These are phyloP conservation scores for Lampropteryx suffumata DNA, from an alignment of 2,888 invertebrate species.

Conservation along the genomic window DNA sequence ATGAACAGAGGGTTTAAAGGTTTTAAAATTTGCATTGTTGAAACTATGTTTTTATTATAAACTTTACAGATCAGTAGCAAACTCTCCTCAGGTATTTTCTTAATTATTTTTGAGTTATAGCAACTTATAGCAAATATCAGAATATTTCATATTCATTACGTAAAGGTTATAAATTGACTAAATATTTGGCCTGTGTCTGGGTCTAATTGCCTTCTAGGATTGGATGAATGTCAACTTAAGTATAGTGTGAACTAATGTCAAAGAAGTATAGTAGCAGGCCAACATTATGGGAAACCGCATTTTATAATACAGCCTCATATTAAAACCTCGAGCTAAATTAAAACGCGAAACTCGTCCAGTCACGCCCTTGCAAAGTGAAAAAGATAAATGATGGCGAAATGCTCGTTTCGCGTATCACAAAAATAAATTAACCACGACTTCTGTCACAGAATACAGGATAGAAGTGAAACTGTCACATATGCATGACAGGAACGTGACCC, in stretches of 20 bases:
- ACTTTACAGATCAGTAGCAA: too few relatives aligned
- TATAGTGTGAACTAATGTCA: not conserved
- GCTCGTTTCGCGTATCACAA: conserved; percentile 58
- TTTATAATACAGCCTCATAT: conserved; percentile 16
- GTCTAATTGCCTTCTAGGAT: too few relatives aligned
- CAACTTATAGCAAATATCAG: too few relatives aligned
- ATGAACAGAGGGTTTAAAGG: not conserved
- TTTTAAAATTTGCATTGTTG: not conserved
- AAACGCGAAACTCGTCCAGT: conserved; percentile 64
- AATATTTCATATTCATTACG: too few relatives aligned
- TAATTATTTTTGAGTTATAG: too few relatives aligned
- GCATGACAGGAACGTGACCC: not conserved
- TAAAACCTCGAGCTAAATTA: conserved; percentile 58
- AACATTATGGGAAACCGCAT: conserved; percentile 5
- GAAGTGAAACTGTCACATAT: not conserved
- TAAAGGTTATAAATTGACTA: too few relatives aligned
- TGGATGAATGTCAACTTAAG: too few relatives aligned
- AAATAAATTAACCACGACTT: conserved; percentile 58
- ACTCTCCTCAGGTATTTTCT: too few relatives aligned
- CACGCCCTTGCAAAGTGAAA: conserved; percentile 67
- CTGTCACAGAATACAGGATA: conserved; percentile 11
- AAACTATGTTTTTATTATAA: too few relatives aligned
- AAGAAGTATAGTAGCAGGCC: not conserved
- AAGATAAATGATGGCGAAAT: conserved; percentile 63
- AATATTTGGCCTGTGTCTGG: too few relatives aligned